phyloP scores from a whole-genome alignment of 2,797 vertebrate genomes.

The Sebastolobus altivelis region DNA sequence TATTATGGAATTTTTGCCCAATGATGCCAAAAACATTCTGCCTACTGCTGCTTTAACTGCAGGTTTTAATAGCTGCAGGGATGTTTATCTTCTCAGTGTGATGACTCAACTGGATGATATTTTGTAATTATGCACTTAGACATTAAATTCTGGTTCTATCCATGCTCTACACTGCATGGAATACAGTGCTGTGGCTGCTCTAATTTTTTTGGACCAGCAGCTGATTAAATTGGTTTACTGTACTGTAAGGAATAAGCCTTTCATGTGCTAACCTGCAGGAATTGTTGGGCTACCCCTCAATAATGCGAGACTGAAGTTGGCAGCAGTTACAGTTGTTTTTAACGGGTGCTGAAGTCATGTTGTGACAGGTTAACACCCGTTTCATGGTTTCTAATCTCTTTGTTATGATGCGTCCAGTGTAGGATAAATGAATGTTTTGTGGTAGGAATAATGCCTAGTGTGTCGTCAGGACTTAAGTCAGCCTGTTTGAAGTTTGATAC shows the following conservation, averaged over 20 bases:
- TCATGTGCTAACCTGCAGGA: conserved; percentile 51
- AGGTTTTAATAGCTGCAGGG: too few relatives aligned
- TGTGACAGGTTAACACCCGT: conserved; percentile 42
- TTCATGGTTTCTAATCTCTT: conserved; percentile 39
- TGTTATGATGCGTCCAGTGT: conserved; percentile 15
- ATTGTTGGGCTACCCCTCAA: neutral
- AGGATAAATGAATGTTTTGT: conserved; percentile 44
- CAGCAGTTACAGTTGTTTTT: conserved; percentile 26
- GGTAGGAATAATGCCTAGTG: conserved; percentile 11
- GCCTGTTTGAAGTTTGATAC: conserved; percentile 33
- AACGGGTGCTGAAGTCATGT: conserved; percentile 56
- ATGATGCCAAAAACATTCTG: too few relatives aligned
- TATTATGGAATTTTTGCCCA: too few relatives aligned
- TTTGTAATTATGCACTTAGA: neutral
- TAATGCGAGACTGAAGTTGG: conserved; percentile 5
- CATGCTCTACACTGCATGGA: neutral
- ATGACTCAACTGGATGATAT: too few relatives aligned
- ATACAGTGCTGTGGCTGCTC: neutral
- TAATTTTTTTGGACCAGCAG: neutral
- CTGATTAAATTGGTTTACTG: conserved; percentile 17
- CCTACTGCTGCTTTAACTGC: too few relatives aligned
- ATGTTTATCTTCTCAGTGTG: too few relatives aligned
- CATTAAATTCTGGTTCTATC: neutral
- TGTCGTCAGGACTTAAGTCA: neutral
- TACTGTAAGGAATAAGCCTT: neutral